Evolutionary conservation across 2,797 vertebrate genomes (phyloP), one percentile per base, ranked within the genome.

Genomic region (Ispidina lecontei): DNA sequence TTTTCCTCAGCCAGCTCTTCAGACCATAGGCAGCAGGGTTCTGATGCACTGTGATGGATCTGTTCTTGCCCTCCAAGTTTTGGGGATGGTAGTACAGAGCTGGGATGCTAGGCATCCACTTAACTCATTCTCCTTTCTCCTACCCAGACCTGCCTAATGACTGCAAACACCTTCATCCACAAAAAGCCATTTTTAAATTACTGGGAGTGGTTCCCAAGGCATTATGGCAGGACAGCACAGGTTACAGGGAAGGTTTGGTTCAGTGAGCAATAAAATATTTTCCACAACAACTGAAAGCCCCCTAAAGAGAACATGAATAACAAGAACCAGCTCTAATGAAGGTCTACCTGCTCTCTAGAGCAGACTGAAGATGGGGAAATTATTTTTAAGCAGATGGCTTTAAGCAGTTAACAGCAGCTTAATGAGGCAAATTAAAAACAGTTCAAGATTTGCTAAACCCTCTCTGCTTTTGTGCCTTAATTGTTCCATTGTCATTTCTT

Each of bases 381-480:
- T 89, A 90, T 94, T 95, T 95, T 89, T 93, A 94, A 94, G 86
- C 91, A 96, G 95, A 90, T 94, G 91, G 94, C 46, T 89, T 93
- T 80, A 96, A 90, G 87, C 44, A 93, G 93, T 94, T 94, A 84
- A 81, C 43, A 76, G 60, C 70, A 87, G 72, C 67, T 94, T 92
- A 91, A 96, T 58, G 87, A 96, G 56, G 63, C 71, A 93, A 93
- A 95, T 91, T 82, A 92, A 95, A 93, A 95, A 86, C 93, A 89
- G 41, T 73, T 75, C 89, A 87, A 81, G 62, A 87, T 89, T 91
- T 91, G 81, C 79, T 90, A 93, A 95, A 86, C 26, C 49, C 41
- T 84, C 71, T 89, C 84, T 65, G 67, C 76, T 92, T 90, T 90
- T 85, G 43, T 58, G 68, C 49, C 46, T 80, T 87, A 76, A 94